Evolutionary conservation across 2,113 vertebrate species (phyloP).

Genomic region (Tragulus kanchil): DNA sequence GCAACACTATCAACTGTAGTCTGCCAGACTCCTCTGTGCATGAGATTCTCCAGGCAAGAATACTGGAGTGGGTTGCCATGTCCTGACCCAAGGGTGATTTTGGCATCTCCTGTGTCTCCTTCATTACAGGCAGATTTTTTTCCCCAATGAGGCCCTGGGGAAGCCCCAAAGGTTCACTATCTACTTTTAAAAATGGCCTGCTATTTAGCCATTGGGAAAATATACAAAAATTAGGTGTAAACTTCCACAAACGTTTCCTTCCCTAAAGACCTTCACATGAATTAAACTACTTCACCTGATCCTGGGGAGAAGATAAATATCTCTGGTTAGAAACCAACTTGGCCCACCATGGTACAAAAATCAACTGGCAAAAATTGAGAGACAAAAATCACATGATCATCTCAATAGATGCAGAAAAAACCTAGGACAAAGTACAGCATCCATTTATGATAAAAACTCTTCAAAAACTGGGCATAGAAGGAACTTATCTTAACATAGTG

Average conservation of each 20-base stretch:
- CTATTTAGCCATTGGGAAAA: not conserved
- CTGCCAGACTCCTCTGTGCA: not conserved
- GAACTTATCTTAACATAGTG: too few species aligned
- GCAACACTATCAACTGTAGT: not conserved
- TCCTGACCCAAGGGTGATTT: not conserved
- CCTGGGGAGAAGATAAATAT: not conserved
- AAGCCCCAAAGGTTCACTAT: not conserved
- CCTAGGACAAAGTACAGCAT: too few species aligned
- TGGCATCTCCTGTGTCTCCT: not conserved
- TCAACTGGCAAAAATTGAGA: too few species aligned
- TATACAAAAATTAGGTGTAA: conserved; percentile 23
- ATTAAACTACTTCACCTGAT: not conserved
- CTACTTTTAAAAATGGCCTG: not conserved
- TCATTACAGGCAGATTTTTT: not conserved
- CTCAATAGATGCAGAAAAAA: too few species aligned
- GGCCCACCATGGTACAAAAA: too few species aligned
- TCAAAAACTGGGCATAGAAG: too few species aligned
- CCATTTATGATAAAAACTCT: too few species aligned
- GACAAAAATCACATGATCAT: too few species aligned
- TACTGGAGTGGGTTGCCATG: not conserved
- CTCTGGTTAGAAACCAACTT: not conserved
- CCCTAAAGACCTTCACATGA: conserved; percentile 50
- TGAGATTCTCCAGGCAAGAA: not conserved
- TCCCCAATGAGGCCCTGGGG: not conserved
- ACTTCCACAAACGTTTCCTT: not conserved